phyloP scores from a whole-genome alignment of 2,113 vertebrate genomes.

The Coregonus clupeaformis region DNA sequence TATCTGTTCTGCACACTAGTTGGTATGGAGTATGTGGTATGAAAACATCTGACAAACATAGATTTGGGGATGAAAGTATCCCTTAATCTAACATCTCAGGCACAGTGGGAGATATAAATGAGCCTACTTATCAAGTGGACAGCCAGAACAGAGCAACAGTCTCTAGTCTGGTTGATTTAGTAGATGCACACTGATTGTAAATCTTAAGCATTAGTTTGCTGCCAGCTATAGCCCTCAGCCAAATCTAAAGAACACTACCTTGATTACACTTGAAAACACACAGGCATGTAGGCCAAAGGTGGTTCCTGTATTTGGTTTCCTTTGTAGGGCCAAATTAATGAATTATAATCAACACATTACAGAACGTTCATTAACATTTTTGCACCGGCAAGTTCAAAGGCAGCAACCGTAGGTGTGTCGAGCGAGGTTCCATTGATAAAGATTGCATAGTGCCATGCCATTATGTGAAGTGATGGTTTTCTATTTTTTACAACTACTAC shows the following conservation, averaged over 20 bases:
- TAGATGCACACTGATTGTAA: neutral
- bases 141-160: no score
- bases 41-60: no score
- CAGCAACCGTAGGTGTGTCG: constrained; percentile 19
- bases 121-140: neutral
- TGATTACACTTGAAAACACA: constrained; percentile 1
- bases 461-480: constrained; percentile 28
- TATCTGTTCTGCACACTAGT: no score
- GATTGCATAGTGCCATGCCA: constrained; percentile 6
- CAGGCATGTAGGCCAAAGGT: constrained; percentile 1
- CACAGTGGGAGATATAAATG: neutral
- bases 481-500: constrained; percentile 3
- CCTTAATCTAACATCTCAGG: no score
- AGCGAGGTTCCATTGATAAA: constrained; percentile 22
- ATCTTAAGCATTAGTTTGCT: neutral
- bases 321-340: neutral
- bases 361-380: constrained; percentile 27
- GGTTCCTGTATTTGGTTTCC: constrained; percentile 16
- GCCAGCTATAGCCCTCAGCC: neutral
- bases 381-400: constrained; percentile 35
- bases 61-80: no score
- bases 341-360: constrained; percentile 26
- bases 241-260: neutral
- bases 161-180: neutral
- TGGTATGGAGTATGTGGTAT: no score